Percentiles rank a stretch among this genome's conserved stretches.
phyloP scores from a whole-genome alignment of 2,888 invertebrate genomes.

The Drosophila vallismaia region DNA sequence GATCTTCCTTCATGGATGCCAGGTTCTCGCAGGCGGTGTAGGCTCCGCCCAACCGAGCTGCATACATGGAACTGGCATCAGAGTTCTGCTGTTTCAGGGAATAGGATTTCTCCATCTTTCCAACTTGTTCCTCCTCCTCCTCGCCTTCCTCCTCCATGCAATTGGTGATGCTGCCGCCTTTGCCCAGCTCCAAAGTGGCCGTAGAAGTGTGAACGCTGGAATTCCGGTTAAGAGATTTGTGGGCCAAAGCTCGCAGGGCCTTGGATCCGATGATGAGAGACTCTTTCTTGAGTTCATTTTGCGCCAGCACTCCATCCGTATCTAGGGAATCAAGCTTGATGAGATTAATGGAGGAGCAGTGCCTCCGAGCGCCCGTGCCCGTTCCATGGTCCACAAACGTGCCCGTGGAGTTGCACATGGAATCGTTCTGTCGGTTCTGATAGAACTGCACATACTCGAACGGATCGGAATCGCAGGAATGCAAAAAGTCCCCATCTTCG shows the following conservation, averaged over 20 bases:
- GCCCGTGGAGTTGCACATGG: conserved; percentile 81
- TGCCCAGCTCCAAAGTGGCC: conserved; percentile 83
- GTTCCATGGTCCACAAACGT: conserved; percentile 85
- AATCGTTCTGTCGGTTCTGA: conserved; percentile 84
- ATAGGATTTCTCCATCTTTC: not conserved
- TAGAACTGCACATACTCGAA: conserved; percentile 89
- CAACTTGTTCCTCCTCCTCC: conserved; percentile 42
- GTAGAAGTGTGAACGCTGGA: conserved; percentile 84
- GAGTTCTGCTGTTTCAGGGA: conserved; percentile 85
- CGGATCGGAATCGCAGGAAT: conserved; percentile 86
- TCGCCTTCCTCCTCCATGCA: conserved; percentile 54
- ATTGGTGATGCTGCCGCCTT: conserved; percentile 56
- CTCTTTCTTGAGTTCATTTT: conserved; percentile 75
- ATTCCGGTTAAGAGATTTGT: conserved; percentile 78
- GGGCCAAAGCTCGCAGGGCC: conserved; percentile 78
- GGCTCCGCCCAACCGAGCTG: conserved; percentile 84
- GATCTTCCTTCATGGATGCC: conserved; percentile 84
- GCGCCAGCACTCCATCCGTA: conserved; percentile 42
- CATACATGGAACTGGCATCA: conserved; percentile 86
- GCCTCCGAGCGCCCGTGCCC: conserved; percentile 61
- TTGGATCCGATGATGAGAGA: conserved; percentile 82
- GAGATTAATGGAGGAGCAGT: conserved; percentile 80
- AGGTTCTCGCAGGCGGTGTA: conserved; percentile 89
- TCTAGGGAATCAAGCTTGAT: conserved; percentile 78
- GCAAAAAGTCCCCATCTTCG: conserved; percentile 65